Evolutionary conservation across 92 coral and sea anemone species (phyloP).

Genomic region (Paramuricea clavata): DNA sequence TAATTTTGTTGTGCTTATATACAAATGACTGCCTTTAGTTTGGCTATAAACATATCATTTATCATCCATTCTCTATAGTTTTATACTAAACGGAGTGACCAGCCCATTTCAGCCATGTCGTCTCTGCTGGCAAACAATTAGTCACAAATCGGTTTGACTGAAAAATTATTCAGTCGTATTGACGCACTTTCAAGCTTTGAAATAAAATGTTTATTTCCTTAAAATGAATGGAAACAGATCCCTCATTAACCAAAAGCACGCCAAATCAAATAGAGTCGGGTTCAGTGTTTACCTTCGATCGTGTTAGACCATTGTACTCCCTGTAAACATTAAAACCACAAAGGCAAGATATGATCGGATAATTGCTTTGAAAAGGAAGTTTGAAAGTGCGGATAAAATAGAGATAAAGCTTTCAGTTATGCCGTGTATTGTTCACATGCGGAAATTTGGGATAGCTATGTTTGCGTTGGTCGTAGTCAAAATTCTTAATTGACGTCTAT

Average conservation of each 20-base stretch:
- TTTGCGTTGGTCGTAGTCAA: background rate
- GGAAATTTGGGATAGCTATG: constrained; percentile 3
- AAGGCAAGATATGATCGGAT: constrained; percentile 15
- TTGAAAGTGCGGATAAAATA: background rate
- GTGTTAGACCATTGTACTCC: background rate
- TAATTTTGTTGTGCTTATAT: too few relatives aligned
- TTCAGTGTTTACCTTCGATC: background rate
- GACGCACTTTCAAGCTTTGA: background rate
- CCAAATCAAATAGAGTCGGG: background rate
- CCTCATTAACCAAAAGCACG: constrained; percentile 1
- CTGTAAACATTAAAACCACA: background rate
- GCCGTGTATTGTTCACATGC: constrained; percentile 2
- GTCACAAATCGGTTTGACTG: background rate
- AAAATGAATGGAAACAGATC: background rate
- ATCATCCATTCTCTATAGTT: too few relatives aligned
- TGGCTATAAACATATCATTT: too few relatives aligned
- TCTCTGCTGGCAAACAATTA: too few relatives aligned
- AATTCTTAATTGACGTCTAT: constrained; percentile 2
- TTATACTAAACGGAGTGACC: too few relatives aligned
- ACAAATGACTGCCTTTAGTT: too few relatives aligned
- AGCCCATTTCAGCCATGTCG: too few relatives aligned
- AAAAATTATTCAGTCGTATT: background rate
- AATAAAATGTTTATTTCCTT: background rate
- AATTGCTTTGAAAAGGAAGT: constrained; percentile 6
- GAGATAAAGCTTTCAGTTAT: background rate